These are phyloP conservation scores for Drosophila affinis DNA, from an alignment of 2,888 invertebrate species.

Conservation along the genomic window DNA sequence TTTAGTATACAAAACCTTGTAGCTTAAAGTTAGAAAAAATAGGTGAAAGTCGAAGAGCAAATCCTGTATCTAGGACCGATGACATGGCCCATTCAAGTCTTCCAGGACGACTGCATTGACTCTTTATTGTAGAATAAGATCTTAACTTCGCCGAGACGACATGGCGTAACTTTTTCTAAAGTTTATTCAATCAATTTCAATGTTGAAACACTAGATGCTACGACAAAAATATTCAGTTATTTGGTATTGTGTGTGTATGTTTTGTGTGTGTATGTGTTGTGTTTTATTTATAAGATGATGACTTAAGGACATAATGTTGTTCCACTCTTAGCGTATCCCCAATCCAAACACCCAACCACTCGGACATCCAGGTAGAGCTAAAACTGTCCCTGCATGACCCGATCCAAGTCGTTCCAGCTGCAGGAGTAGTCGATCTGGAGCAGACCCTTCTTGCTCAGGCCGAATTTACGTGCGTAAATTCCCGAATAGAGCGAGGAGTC, in stretches of 20 bases:
- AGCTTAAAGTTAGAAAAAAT: no score
- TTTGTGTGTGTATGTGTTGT: slow-evolving; percentile 15
- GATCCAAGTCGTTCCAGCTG: slow-evolving; percentile 92
- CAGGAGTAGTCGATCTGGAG: slow-evolving; percentile 92
- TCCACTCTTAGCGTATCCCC: slow-evolving; percentile 41
- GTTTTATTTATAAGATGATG: slow-evolving; percentile 48
- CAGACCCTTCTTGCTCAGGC: slow-evolving; percentile 90
- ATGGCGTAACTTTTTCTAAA: background rate
- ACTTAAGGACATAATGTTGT: slow-evolving; percentile 57
- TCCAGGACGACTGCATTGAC: no score
- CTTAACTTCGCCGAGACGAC: no score
- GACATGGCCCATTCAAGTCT: no score
- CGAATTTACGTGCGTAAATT: slow-evolving; percentile 85
- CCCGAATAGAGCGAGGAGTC: slow-evolving; percentile 82
- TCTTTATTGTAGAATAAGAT: no score
- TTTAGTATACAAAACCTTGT: background rate
- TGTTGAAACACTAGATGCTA: slow-evolving; percentile 52
- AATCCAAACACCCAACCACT: slow-evolving; percentile 47
- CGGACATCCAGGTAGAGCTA: slow-evolving; percentile 40
- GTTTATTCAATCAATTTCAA: slow-evolving; percentile 54
- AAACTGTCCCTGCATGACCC: slow-evolving; percentile 86
- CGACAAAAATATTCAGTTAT: slow-evolving; percentile 55
- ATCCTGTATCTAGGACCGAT: no score
- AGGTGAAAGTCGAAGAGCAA: no score
- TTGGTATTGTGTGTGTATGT: slow-evolving; percentile 54